phyloP scores from a whole-genome alignment of 2,113 vertebrate genomes.

The Phalacrocorax pelagicus region DNA sequence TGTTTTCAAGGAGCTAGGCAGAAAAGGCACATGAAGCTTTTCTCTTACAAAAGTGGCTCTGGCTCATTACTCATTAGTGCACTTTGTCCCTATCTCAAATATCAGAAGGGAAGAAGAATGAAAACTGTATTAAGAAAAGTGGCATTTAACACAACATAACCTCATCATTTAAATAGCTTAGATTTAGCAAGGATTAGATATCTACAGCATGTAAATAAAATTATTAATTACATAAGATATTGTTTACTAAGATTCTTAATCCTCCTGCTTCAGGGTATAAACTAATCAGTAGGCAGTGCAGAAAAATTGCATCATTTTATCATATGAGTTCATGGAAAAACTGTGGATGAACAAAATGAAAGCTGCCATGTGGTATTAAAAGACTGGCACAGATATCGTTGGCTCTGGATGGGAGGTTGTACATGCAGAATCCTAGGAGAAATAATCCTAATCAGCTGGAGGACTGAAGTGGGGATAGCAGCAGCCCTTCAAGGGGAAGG shows the following conservation, averaged over 20 bases:
- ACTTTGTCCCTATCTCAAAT: background rate
- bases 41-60: background rate
- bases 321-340: background rate
- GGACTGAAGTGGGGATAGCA: background rate
- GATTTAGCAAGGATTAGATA: background rate
- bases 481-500: background rate
- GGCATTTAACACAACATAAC: background rate
- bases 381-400: background rate
- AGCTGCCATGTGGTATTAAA: background rate
- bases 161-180: background rate
- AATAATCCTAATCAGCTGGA: background rate
- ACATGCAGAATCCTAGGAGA: background rate
- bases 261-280: background rate
- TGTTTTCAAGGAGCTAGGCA: background rate
- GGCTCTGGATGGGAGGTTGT: background rate
- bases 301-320: background rate
- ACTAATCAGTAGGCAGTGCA: background rate
- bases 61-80: background rate
- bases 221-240: background rate
- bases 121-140: background rate
- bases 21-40: background rate
- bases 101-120: background rate
- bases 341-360: background rate
- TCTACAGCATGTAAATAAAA: background rate
- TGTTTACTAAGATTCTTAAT: conserved; percentile 1